These are phyloP conservation scores for Cochlearius cochlearius DNA, from an alignment of 2,113 vertebrate genomes.

Conservation along the genomic window DNA sequence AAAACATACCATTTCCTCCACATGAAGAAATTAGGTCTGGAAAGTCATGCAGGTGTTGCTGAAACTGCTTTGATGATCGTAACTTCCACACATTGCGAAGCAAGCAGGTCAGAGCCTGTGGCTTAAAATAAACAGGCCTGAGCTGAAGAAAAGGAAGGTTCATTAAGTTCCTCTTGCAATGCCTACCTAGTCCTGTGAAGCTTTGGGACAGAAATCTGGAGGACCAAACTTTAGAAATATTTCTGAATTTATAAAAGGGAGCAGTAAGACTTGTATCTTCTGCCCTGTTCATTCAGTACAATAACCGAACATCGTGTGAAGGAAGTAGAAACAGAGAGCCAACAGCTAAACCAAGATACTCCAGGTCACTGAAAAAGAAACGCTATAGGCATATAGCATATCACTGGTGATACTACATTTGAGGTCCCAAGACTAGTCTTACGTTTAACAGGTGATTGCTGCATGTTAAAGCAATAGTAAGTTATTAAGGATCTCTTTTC, in stretches of 20 bases:
- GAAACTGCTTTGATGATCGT: constrained; percentile 49
- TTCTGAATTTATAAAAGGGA: background rate
- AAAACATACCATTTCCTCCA: constrained; percentile 29
- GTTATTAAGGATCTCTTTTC: background rate
- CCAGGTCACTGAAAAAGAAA: background rate
- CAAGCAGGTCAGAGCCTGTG: background rate
- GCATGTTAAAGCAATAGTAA: background rate
- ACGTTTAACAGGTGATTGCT: background rate
- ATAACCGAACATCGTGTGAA: background rate
- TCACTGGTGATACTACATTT: background rate
- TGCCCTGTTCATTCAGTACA: background rate
- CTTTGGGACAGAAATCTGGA: background rate
- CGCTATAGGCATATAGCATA: background rate
- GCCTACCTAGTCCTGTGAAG: background rate
- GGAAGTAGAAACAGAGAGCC: background rate
- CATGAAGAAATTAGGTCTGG: constrained; percentile 43
- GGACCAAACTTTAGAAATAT: background rate
- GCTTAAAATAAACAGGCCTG: background rate
- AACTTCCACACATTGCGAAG: background rate
- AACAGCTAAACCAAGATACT: background rate
- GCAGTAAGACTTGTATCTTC: background rate
- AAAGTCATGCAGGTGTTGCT: constrained; percentile 18
- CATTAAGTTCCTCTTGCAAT: background rate
- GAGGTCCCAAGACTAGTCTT: background rate
- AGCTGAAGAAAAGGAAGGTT: background rate